These are phyloP conservation scores for Pseudopodoces humilis DNA, from an alignment of 2,113 vertebrate genomes.

Conservation along the genomic window DNA sequence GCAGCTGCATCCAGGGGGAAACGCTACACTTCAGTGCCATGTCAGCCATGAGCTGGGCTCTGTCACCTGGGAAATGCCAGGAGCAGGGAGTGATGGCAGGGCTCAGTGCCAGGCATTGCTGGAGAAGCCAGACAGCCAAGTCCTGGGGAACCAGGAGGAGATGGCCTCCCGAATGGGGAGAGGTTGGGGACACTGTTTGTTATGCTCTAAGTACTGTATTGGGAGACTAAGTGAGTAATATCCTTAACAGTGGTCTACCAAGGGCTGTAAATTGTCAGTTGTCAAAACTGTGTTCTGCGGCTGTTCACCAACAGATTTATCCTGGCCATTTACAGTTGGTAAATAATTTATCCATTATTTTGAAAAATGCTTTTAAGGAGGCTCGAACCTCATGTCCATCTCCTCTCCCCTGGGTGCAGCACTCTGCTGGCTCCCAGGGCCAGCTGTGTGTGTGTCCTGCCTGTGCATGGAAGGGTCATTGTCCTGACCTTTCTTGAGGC, in stretches of 20 bases:
- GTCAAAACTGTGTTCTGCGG: not conserved
- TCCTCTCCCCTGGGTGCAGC: not conserved
- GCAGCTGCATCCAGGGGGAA: not conserved
- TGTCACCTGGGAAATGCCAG: not conserved
- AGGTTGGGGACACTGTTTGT: not conserved
- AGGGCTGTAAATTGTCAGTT: not conserved
- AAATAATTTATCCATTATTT: constrained; percentile 18
- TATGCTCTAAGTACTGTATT: not conserved
- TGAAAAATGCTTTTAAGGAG: not conserved
- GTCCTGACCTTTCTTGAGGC: not conserved
- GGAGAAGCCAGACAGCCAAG: not conserved
- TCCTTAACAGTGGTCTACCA: not conserved
- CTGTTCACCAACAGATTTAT: constrained; percentile 11
- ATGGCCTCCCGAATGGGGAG: not conserved
- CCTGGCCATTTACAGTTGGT: not conserved
- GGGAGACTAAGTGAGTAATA: not conserved
- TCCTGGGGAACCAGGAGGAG: not conserved
- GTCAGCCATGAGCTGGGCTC: not conserved
- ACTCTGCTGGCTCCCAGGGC: rapidly evolving
- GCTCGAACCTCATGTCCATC: not conserved
- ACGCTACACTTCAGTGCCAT: not conserved
- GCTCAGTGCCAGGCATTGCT: not conserved
- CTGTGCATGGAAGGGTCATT: rapidly evolving
- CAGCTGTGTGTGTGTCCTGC: not conserved
- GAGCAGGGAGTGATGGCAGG: not conserved